Base-by-base conservation (phyloP, 2,888 invertebrate genomes). In the Vesta saturnalis region DNA sequence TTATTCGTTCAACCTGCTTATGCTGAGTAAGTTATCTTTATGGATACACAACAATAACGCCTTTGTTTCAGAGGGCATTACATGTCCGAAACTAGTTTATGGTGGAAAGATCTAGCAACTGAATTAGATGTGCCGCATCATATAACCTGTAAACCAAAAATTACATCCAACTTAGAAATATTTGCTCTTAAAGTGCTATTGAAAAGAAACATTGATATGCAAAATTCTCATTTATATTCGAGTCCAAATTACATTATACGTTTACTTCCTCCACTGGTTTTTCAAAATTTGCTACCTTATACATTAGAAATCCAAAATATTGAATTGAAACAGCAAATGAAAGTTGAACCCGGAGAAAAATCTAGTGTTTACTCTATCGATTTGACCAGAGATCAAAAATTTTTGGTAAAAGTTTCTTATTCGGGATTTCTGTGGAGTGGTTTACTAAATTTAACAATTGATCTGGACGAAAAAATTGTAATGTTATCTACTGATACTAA, bases 271-370 rank as follows among this genome's bases (percentile, higher is more conserved):
- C 92, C 94, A 0, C 84, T 94, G 16, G 87, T 90, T 3, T 84
- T 94, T 12, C 91, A 92, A 85, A 94, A 94, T 82, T 90, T 91
- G 22, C 85, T 94, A 46, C 94, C 94, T 0, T 92, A 92, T 81
- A 90, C 91, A 0, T 81, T 92, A 23, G 89, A 90, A 78, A 85
- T 91, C 3, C 84, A 85, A 74, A 85, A 87, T 66, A 83, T 86
- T 1, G 79, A 81, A 14, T 82, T 87, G 8, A 85, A 85, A 69
- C 86, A 86, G 74, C 78, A 74, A 1, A 85, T 87, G 72, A 87
- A 91, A 71, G 86, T 92, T 8, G 92, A 92, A 79, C 90, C 92
- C 0, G 92, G 94, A 0, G 93, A 93, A 75, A 87, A 88, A 69
- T 87, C 89, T 21, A 90, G 90, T 71, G 85, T 92, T 12, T 92